Conservation (phyloP, 2,113 vertebrate species). For the Nyctereutes procyonoides region DNA sequence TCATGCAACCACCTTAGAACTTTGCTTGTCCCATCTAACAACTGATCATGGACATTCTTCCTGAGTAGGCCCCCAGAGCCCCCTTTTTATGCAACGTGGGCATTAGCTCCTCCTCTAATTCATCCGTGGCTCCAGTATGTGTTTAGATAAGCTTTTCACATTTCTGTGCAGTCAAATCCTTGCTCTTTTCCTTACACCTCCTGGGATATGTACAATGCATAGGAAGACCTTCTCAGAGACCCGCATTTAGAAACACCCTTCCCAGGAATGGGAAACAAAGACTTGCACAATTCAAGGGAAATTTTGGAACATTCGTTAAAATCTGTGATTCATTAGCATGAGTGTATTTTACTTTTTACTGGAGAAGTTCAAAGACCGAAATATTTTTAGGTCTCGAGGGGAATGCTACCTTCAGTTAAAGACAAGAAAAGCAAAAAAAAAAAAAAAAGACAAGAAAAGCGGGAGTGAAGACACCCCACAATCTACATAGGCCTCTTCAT, state of each 20-base stretch:
- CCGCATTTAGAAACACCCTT: neutral
- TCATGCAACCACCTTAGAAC: neutral
- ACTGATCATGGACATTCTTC: neutral
- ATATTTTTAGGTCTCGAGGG: neutral
- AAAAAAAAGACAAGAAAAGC: neutral
- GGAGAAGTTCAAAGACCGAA: neutral
- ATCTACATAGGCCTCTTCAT: neutral
- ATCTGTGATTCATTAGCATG: neutral
- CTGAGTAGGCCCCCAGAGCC: neutral
- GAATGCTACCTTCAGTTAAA: neutral
- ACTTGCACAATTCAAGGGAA: neutral
- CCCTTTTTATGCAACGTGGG: neutral
- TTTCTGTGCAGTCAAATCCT: neutral
- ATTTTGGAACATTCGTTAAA: neutral
- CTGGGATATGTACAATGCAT: neutral
- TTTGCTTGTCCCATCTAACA: neutral
- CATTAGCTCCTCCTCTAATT: neutral
- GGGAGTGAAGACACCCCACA: neutral
- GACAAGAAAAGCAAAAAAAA: neutral
- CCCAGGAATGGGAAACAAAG: neutral
- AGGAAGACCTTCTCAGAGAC: neutral
- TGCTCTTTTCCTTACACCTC: neutral
- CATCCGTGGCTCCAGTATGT: neutral
- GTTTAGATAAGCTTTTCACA: neutral
- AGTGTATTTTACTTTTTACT: neutral